A percentile compares a stretch with the other conserved stretches of the same genome.
Evolutionary conservation across 2,888 invertebrate genomes (phyloP).

Genomic region (Branchellion lobata): DNA sequence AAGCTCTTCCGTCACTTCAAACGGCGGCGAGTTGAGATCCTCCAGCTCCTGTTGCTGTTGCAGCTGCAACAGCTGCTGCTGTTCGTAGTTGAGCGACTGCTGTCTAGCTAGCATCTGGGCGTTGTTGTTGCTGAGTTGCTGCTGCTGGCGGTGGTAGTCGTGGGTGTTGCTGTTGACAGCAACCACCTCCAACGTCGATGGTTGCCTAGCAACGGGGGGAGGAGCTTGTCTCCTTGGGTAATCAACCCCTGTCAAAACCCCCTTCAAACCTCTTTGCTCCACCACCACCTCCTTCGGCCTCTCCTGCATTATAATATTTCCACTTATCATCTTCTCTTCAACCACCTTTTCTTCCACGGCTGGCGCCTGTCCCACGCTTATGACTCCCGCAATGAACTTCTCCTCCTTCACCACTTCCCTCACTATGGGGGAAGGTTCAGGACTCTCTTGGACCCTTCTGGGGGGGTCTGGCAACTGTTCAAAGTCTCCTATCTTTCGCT

Average conservation of each 20-base stretch:
- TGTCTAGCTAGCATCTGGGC: background rate
- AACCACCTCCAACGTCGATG: background rate
- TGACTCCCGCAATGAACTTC: background rate
- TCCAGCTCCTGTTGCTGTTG: conserved; percentile 7
- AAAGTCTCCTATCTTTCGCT: too few relatives aligned
- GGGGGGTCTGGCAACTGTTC: too few relatives aligned
- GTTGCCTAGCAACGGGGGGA: background rate
- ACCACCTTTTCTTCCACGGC: background rate
- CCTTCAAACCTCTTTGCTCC: background rate
- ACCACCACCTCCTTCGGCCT: background rate
- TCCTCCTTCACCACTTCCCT: background rate
- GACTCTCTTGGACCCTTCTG: too few relatives aligned
- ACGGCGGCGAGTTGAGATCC: background rate
- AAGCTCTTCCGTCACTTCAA: conserved; percentile 17
- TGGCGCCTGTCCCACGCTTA: background rate
- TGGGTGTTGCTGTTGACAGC: conserved; percentile 5
- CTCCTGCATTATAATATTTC: background rate
- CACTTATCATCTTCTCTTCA: background rate
- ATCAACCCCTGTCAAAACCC: background rate
- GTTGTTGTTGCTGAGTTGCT: background rate
- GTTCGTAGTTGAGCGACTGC: background rate
- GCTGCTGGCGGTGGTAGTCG: background rate
- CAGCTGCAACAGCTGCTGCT: background rate
- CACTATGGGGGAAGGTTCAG: background rate
- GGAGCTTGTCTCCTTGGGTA: background rate